Evolutionary conservation across 2,113 vertebrate genomes (phyloP).

Genomic region (Lampris megalopsis): DNA sequence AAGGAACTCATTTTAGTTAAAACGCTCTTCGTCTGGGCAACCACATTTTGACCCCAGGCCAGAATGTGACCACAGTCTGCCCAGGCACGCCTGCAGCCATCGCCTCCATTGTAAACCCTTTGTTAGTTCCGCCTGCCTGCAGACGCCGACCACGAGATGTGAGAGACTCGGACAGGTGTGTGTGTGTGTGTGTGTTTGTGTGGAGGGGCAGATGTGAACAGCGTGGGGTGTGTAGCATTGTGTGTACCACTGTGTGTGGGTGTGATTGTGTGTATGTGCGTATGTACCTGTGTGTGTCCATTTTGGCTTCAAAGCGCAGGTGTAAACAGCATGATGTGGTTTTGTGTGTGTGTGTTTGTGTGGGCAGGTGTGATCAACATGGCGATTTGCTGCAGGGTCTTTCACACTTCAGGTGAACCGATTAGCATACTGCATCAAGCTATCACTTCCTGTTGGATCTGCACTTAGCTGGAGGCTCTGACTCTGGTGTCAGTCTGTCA

Average conservation of each 20-base stretch:
- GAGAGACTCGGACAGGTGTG: constrained; percentile 2
- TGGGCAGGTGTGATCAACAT: constrained; percentile 33
- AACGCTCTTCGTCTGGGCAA: too few relatives aligned
- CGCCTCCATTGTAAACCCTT: constrained; percentile 25
- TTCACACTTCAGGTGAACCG: constrained; percentile 65
- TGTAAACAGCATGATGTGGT: background rate
- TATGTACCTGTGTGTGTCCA: background rate
- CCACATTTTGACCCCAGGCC: too few relatives aligned
- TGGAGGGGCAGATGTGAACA: background rate
- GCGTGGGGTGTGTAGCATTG: background rate
- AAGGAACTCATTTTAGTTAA: too few relatives aligned
- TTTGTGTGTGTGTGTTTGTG: constrained; percentile 37
- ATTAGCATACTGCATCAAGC: constrained; percentile 67
- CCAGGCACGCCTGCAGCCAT: too few relatives aligned
- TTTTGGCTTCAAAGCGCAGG: too few relatives aligned
- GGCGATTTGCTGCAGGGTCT: constrained; percentile 18
- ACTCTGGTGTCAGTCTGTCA: constrained; percentile 21
- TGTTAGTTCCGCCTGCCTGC: constrained; percentile 34
- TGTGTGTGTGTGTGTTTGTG: constrained; percentile 14
- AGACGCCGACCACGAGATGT: constrained; percentile 46
- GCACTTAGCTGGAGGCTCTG: constrained; percentile 38
- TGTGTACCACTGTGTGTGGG: background rate
- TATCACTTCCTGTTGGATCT: constrained; percentile 53
- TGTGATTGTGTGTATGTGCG: background rate
- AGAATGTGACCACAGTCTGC: too few relatives aligned